These are phyloP conservation scores for Notolabrus celidotus DNA, from an alignment of 2,797 vertebrate species.

Conservation along the genomic window DNA sequence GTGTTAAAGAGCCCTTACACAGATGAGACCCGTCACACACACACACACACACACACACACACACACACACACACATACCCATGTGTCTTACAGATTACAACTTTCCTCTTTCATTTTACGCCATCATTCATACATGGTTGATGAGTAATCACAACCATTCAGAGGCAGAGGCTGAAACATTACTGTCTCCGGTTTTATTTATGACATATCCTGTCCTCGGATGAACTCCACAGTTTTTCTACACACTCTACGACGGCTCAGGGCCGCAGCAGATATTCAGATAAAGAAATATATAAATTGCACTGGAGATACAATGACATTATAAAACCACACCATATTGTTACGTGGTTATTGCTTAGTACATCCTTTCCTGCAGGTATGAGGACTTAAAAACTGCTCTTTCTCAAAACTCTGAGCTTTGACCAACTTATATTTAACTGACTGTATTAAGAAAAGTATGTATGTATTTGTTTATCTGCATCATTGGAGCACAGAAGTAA, in stretches of 20 bases:
- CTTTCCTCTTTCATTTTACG: slow-evolving; percentile 58
- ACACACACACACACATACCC: slow-evolving; percentile 17
- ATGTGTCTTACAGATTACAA: slow-evolving; percentile 60
- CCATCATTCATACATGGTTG: slow-evolving; percentile 55
- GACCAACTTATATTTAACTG: too few species aligned
- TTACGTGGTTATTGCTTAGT: neutral
- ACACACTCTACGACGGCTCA: neutral
- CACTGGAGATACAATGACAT: neutral
- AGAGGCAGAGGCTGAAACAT: slow-evolving; percentile 27
- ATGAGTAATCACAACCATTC: slow-evolving; percentile 62
- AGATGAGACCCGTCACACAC: slow-evolving; percentile 47
- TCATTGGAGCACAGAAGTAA: too few species aligned
- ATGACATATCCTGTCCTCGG: slow-evolving; percentile 23
- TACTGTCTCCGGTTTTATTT: slow-evolving; percentile 25
- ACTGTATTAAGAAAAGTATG: too few species aligned
- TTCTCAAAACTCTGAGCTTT: too few species aligned
- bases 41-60: slow-evolving; percentile 3
- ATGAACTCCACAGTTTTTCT: slow-evolving; percentile 3
- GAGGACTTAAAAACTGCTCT: neutral
- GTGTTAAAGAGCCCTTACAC: slow-evolving; percentile 60
- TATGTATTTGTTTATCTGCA: too few species aligned
- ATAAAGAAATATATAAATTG: neutral
- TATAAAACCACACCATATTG: neutral
- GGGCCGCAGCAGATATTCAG: neutral
- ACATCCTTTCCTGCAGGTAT: neutral